These are phyloP conservation scores for Pseudochirops cupreus DNA, from an alignment of 2,797 vertebrate genomes.

Conservation along the genomic window DNA sequence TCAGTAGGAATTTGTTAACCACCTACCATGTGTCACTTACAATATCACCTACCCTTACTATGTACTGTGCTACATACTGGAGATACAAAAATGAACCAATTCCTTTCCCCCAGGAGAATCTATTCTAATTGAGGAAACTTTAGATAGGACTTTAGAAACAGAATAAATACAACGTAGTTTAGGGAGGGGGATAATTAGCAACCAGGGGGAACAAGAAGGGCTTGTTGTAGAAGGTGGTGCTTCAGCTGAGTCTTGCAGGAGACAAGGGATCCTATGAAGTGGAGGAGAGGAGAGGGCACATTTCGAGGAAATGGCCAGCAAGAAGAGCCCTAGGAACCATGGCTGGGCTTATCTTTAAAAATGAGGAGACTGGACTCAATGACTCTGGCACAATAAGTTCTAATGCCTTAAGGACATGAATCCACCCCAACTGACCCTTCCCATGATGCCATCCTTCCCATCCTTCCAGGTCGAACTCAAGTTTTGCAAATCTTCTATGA, in stretches of 20 bases:
- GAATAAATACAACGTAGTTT: not conserved
- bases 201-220: not conserved
- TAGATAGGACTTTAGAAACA: not conserved
- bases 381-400: not conserved
- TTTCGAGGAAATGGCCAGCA: not conserved
- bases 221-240: not conserved
- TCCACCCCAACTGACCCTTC: too few species aligned
- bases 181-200: not conserved
- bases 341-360: not conserved
- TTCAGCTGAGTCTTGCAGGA: not conserved
- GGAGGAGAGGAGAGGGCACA: not conserved
- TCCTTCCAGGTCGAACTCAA: not conserved
- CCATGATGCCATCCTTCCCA: not conserved
- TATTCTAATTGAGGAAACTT: not conserved
- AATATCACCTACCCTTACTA: not conserved
- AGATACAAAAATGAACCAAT: not conserved
- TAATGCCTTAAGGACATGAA: not conserved
- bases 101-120: not conserved
- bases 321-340: not conserved
- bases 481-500: not conserved
- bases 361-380: not conserved
- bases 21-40: not conserved
- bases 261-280: not conserved
- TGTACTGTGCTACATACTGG: not conserved
- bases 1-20: constrained; percentile 2